Evolutionary conservation across 2,113 vertebrate species (phyloP).

Genomic region (Cyprinodon brontotheroides): DNA sequence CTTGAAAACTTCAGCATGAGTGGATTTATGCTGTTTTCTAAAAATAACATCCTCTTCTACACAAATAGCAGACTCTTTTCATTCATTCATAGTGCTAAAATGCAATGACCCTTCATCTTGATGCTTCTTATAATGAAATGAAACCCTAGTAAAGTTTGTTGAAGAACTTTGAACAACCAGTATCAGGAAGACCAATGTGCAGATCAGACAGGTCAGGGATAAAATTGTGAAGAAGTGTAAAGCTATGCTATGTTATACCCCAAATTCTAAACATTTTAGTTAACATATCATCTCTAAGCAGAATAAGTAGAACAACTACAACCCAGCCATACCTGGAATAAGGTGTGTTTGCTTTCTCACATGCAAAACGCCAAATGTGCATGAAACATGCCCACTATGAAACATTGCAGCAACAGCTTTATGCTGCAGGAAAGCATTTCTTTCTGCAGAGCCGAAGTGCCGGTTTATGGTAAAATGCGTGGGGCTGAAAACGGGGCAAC

Average conservation of each 20-base stretch:
- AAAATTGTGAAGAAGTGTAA: too few relatives aligned
- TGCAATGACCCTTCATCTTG: neutral
- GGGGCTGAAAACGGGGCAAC: neutral
- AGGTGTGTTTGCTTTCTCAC: neutral
- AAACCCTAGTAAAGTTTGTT: neutral
- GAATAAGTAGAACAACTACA: too few relatives aligned
- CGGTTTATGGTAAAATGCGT: neutral
- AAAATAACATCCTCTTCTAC: constrained; percentile 32
- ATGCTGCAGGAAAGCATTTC: neutral
- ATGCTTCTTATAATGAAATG: neutral
- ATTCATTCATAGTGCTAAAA: neutral
- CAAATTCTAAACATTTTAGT: too few relatives aligned
- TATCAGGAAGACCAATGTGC: too few relatives aligned
- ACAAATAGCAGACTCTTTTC: constrained; percentile 8
- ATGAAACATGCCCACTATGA: neutral
- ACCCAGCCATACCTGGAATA: too few relatives aligned
- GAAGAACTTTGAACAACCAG: too few relatives aligned
- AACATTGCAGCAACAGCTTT: neutral
- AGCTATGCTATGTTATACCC: too few relatives aligned
- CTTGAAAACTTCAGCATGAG: constrained; percentile 13
- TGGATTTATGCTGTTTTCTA: constrained; percentile 40
- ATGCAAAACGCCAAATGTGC: neutral
- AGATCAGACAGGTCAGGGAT: too few relatives aligned
- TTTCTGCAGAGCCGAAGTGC: neutral
- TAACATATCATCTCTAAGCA: too few relatives aligned